These are phyloP conservation scores for Seriola rivoliana DNA, from an alignment of 2,113 vertebrate species.

Conservation along the genomic window DNA sequence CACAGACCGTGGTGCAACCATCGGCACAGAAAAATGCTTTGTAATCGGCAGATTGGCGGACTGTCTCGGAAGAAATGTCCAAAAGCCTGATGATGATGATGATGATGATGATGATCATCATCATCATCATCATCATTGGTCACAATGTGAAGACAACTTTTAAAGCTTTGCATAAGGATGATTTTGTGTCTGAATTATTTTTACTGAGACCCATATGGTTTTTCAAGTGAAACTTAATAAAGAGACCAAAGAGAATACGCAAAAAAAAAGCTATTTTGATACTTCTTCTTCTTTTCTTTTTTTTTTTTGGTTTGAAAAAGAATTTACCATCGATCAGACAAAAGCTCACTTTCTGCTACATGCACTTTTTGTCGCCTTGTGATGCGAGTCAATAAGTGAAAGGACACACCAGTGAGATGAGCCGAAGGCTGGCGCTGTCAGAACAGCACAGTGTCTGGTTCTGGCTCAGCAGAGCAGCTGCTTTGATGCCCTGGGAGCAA, in stretches of 20 bases:
- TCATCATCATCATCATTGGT: background rate
- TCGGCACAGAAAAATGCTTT: conserved; percentile 21
- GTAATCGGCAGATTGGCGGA: conserved; percentile 31
- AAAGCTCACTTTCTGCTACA: conserved; percentile 43
- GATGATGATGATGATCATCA: too few relatives aligned
- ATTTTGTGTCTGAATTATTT: conserved; percentile 9
- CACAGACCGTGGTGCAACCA: conserved; percentile 21
- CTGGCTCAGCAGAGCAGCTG: conserved; percentile 66
- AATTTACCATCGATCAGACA: conserved; percentile 13
- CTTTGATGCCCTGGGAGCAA: conserved; percentile 66
- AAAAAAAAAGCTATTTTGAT: background rate
- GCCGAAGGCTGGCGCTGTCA: conserved; percentile 67
- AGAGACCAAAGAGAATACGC: background rate
- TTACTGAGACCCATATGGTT: background rate
- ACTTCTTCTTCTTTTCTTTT: background rate
- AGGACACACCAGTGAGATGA: conserved; percentile 54
- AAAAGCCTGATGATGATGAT: background rate
- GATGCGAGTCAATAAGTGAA: conserved; percentile 44
- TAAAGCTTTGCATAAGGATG: conserved; percentile 3
- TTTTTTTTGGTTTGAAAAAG: background rate
- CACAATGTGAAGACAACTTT: conserved; percentile 21
- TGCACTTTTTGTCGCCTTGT: conserved; percentile 35
- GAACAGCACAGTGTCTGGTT: conserved; percentile 82
- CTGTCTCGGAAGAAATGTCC: conserved; percentile 23
- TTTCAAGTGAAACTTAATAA: conserved; percentile 25